Evolutionary conservation across 2,797 vertebrate genomes (phyloP), one percentile per base, ranked within the genome.

Genomic region (Sarcophilus harrisii): DNA sequence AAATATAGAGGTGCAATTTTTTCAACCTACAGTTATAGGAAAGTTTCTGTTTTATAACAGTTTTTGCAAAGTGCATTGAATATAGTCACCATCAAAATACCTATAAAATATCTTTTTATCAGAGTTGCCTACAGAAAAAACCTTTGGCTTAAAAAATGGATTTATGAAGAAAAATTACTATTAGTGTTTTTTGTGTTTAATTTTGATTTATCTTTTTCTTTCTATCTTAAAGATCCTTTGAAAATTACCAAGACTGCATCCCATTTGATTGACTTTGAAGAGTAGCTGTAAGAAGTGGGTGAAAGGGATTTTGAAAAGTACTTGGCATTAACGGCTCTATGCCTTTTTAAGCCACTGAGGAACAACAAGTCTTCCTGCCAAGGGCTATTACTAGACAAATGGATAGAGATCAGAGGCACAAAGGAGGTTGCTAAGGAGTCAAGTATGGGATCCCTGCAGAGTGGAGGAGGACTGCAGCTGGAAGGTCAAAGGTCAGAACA

Each of bases 401-500:
- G 95, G 91, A 59, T 92, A 58, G 96, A 96, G 97, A 98, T 95
- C 97, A 96, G 97, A 97, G 93, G 97, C 96, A 98, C 97, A 98
- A 97, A 97, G 97, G 97, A 94, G 95, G 97, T 98, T 98, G 96
- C 98, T 94, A 92, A 98, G 97, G 97, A 98, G 97, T 98, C 97
- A 96, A 97, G 98, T 97, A 97, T 97, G 97, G 98, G 98, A 98
- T 87, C 98, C 97, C 96, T 66, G 94, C 96, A 91, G 97, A 96
- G 98, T 95, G 96, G 97, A 97, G 97, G 97, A 97, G 95, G 97
- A 95, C 94, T 97, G 98, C 98, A 98, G 98, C 98, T 98, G 98
- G 98, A 97, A 97, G 98, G 97, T 95, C 98, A 98, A 97, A 98
- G 98, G 98, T 98, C 97, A 97, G 97, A 97, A 97, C 97, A 94